A percentile compares a stretch with the other conserved stretches of the same genome.
These are phyloP conservation scores for Amblyjoppa proteus DNA, from an alignment of 2,888 invertebrate species.

Conservation along the genomic window DNA sequence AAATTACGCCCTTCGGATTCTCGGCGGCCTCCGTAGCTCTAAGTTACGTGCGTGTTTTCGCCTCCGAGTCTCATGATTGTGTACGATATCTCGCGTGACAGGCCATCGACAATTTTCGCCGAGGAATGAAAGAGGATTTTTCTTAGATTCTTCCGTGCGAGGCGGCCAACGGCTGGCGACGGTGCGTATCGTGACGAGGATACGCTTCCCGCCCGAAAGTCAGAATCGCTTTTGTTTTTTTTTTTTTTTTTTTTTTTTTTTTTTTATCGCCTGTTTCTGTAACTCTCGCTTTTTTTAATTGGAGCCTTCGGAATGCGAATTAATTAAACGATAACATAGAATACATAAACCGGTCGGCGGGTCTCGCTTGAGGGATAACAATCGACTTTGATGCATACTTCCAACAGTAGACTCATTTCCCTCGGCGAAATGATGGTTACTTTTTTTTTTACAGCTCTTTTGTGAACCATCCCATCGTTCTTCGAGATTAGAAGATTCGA, in stretches of 20 bases:
- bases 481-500: background rate
- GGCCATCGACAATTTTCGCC: conserved; percentile 40
- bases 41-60: conserved; percentile 61
- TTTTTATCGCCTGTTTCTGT: background rate
- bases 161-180: conserved; percentile 1
- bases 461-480: background rate
- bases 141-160: conserved; percentile 39
- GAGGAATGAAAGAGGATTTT: conserved; percentile 42
- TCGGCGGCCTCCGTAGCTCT: background rate
- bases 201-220: conserved; percentile 9
- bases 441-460: background rate
- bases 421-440: background rate
- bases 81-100: conserved; percentile 49
- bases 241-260: background rate
- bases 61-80: conserved; percentile 48
- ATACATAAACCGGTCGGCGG: background rate
- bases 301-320: conserved; percentile 9
- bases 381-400: conserved; percentile 8
- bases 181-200: conserved; percentile 35
- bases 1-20: background rate
- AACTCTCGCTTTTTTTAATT: conserved; percentile 5
- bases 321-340: conserved; percentile 31
- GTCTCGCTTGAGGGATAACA: conserved; percentile 31
- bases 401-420: background rate
- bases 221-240: background rate